A percentile compares a stretch with the other conserved stretches of the same genome.
Evolutionary conservation across 2,797 vertebrate species (phyloP).

Genomic region (Mormyrus proboscirostris): DNA sequence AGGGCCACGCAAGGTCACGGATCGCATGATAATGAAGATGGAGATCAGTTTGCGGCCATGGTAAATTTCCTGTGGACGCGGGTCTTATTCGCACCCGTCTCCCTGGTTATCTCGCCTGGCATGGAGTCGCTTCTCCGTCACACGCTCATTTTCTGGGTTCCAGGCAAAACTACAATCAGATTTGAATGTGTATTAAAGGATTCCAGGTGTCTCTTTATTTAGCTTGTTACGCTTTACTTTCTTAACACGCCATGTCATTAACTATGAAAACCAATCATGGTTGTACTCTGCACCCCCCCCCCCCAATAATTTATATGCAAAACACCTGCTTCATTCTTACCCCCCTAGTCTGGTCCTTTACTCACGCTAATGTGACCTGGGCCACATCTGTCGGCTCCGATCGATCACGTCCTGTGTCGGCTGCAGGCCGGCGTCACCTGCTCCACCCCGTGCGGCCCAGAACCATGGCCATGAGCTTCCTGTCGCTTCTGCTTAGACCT

Average conservation of each 20-base stretch:
- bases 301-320: not conserved
- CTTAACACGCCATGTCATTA: conserved; percentile 1
- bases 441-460: not conserved
- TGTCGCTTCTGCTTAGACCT: not conserved
- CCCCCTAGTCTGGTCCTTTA: not conserved
- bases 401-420: not conserved
- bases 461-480: not conserved
- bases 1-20: not conserved
- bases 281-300: not conserved
- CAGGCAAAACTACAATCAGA: not conserved
- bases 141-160: not conserved
- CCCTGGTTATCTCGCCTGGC: not conserved
- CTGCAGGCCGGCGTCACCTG: not conserved
- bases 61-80: not conserved
- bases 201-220: conserved; percentile 16
- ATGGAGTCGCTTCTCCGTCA: not conserved
- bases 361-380: not conserved
- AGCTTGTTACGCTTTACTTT: not conserved
- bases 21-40: not conserved
- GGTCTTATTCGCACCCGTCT: not conserved
- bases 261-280: conserved; percentile 12
- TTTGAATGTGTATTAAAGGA: conserved; percentile 2
- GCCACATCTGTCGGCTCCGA: not conserved
- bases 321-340: not conserved
- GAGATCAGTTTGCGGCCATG: not conserved